Evolutionary conservation across 2,888 invertebrate species (phyloP), one percentile per base, ranked within the genome.

Genomic region (Drosophila subquinaria): DNA sequence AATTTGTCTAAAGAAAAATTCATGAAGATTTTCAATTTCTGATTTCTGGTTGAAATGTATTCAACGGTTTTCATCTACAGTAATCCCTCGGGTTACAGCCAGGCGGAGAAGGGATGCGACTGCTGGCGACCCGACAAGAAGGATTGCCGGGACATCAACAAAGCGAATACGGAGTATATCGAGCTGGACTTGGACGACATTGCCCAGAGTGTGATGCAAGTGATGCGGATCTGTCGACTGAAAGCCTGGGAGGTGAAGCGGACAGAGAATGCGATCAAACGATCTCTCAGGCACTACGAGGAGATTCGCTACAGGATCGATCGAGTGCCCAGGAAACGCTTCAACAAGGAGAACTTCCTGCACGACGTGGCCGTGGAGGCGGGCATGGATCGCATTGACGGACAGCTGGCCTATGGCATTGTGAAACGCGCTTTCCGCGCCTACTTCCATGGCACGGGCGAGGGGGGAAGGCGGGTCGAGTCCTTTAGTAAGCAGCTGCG

Each of bases 381-480:
- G 42, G 76, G 76, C 27, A 89, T 92, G 91, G 80, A 65, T 9
- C 82, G 90, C 9, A 68, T 89, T 13, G 92, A 92, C 33, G 79
- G 90, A 9, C 88, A 91, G 6, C 48, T 92, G 42, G 87, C 88
- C 0, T 92, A 90, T 47, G 79, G 86, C 1, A 89, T 92, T 9
- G 81, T 89, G 0, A 92, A 91, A 57, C 79, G 90, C 2, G 91
- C 91, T 4, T 89, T 91, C n/a, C 87, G 81, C 10, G 92, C 92
- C 0, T 92, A 90, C 30, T 92, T 90, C 40, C 85, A 89, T 6
- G 90, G 86, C 13, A 85, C 88, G 3, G 80, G 77, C 0, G 69
- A 82, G 33, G 78, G 75, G 2, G 88, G 90, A 0, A 62, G 64
- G 9, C 77, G 82, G 0, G 64, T 76, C 10, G 57, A 71, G 0